Percentiles rank a stretch among this genome's conserved stretches.
Evolutionary conservation across 2,797 vertebrate species (phyloP).

Genomic region (Cottoperca gobio): DNA sequence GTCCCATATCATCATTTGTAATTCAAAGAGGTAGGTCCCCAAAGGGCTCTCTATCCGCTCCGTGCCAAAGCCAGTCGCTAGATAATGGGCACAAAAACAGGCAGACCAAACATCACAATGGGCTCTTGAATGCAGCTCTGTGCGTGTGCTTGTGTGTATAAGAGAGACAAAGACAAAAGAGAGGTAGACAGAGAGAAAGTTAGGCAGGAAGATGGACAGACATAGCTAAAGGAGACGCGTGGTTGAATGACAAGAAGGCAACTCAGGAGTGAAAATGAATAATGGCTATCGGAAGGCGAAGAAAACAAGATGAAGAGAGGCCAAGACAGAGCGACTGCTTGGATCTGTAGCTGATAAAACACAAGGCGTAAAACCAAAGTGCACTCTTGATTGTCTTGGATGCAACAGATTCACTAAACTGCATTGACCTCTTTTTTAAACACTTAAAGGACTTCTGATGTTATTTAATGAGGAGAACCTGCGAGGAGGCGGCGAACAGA

Average conservation of each 20-base stretch:
- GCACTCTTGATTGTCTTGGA: constrained; percentile 9
- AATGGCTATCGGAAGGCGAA: constrained; percentile 8
- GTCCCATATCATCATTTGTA: constrained; percentile 43
- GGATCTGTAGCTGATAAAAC: constrained; percentile 29
- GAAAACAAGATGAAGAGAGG: constrained; percentile 35
- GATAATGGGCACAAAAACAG: constrained; percentile 61
- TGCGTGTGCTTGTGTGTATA: constrained; percentile 5
- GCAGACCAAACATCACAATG: constrained; percentile 51
- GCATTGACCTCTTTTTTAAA: constrained; percentile 1
- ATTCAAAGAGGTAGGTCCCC: constrained; percentile 54
- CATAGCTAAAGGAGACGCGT: constrained; percentile 24
- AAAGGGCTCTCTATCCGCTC: constrained; percentile 34
- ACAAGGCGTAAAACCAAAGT: constrained; percentile 16
- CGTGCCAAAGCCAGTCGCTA: constrained; percentile 31
- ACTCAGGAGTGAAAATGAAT: constrained; percentile 39
- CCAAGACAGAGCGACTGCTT: not conserved
- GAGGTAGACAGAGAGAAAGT: constrained; percentile 17
- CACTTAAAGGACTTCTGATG: not conserved
- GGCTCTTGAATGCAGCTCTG: constrained; percentile 47
- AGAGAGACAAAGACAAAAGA: not conserved
- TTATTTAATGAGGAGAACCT: constrained; percentile 18
- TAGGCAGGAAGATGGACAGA: constrained; percentile 21
- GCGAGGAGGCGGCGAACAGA: not conserved
- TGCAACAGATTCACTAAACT: constrained; percentile 10
- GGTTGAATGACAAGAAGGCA: constrained; percentile 49